Base-by-base conservation (phyloP, 2,888 invertebrate genomes). In the Unio pictorum region DNA sequence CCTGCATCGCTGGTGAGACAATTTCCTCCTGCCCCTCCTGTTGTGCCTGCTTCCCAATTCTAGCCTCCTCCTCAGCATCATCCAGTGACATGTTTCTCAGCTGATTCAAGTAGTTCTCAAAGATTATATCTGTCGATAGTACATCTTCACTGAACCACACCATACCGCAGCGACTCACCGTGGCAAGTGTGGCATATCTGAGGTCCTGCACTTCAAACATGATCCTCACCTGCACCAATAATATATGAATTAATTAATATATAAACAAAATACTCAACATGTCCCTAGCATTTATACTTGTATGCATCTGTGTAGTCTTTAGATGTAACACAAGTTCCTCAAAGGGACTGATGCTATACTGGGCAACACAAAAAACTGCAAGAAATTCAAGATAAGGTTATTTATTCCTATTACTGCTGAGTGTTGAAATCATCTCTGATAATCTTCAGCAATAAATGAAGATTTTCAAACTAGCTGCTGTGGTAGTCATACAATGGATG, bases 81-180 rank as follows among this genome's bases (percentile, higher is more conserved):
- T 89, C 89, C 68, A 90, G 78, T 23, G 89, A 84, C 1, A 87
- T 83, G 71, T 95, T 94, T 75, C 93, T 94, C 85, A 99, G 92
- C 71, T 95, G 93, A 81, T 94, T 91, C 86, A 99, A 92, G 91
- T 96, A 99, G 91, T 99, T 96, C 87, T 99, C 98, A 91, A 98
- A 98, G 84, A 99, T 95, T 99, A 99, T 99, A 91, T 99, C 99
- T 0, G 97, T 96, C 0, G 97, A 96, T 8, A 99, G 93, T 0
- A 99, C 98, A 90, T 99, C 99, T 90, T 99, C 99, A 17, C 97
- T 98, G 93, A 99, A 99, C 99, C 99, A 99, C 61, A 99, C 98
- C 99, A 99, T 99, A 79, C 99, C 99, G 90, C 99, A 99, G 90
- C 99, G 96, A 7, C 98, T 98, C 0, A 99, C 99, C 0, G 99